Evolutionary conservation across 2,797 vertebrate species (phyloP), one percentile per base, ranked within the genome.

Genomic region (Lepus oiostolus): DNA sequence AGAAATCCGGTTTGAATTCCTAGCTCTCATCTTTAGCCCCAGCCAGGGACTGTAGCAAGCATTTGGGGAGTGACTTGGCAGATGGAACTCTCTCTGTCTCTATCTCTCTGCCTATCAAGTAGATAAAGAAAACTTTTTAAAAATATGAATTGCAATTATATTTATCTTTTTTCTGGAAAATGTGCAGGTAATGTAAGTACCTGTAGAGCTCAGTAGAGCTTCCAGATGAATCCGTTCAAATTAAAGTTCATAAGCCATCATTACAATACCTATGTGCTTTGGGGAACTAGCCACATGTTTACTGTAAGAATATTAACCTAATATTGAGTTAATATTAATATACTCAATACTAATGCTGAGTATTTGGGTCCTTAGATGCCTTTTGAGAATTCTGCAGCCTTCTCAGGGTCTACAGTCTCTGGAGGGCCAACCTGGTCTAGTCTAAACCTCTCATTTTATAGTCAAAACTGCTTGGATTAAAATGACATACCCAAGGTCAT

Each of bases 261-360:
- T 42, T 42, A 92, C 9, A 80, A n/a, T 47, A 90, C 92, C 35
- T 67, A 22, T 32, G n/a, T 71, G 42, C 42, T 85, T 80, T 93
- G 11, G 35, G 22, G 30, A 88, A 82, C 5, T 63, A 38, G 70
- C 88, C 17, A 7, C 28, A 47, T 38, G n/a, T 72, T 42, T 63
- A 42, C 28, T 26, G 35, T 72, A 32, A 62, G 38, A 30, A 5
- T 12, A 60, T 26, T 76, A 38, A 82, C 67, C 82, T 3, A 19
- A 8, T 14, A 11, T 4, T 47, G 42, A 9, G 42, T 47, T 47
- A 47, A 5, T 47, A 47, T 47, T 47, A 47, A 47, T 47, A 47
- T 47, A 47, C 42, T 47, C 42, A n/a, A 35, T 50, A 58, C 38
- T 30, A 26, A 9, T 62, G 72, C 14, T 65, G 65, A 22, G 16